Base-by-base conservation (phyloP, 2,888 invertebrate species). In the Drosophila atroscutellata region DNA sequence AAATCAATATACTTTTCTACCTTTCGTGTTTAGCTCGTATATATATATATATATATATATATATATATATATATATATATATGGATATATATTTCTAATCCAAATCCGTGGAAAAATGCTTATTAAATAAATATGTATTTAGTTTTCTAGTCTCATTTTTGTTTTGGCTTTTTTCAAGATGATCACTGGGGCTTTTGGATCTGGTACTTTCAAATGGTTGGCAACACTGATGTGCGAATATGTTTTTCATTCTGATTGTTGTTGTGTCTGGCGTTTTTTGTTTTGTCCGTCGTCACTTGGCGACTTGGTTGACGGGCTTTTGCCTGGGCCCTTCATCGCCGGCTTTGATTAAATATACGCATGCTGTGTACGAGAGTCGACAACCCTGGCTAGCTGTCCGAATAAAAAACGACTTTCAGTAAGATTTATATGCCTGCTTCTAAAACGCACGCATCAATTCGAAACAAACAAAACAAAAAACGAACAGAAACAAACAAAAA, bases 311-410 rank as follows among this genome's bases (percentile, higher is more conserved):
- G 37, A 57, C 24, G 57, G 42, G 15, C 13, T 8, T 4, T 28
- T 9, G 32, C n/a, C 54, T 26, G 49, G 32, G 37, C n/a, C 47
- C 37, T 15, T 9, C 15, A 37, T 13, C 15, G 37, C 42, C 45
- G 26, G 61, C 60, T 66, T 67, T 74, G 74, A 74, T 74, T 74
- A 52, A 74, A 74, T 68, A 74, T n/a, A 73, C 13, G 52, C 39
- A 36, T 26, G 28, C 39, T 24, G 47, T 54, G 52, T 30, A 24
- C 32, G 58, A 13, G 18, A 49, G 39, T 15, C 50, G 64, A 28
- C 60, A 61, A 24, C 58, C 57, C 69, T 64, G 18, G 55, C 39
- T n/a, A 58, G 59, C 76, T 70, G 76, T 28, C 50, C 60, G 60
- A 60, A 56, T 47, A 56, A 39, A 8, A 70, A 61, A 57, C 45